Percentiles rank a stretch among this genome's conserved stretches.
These are phyloP conservation scores for Sisor rabdophorus DNA, from an alignment of 2,113 vertebrate genomes.

Conservation along the genomic window DNA sequence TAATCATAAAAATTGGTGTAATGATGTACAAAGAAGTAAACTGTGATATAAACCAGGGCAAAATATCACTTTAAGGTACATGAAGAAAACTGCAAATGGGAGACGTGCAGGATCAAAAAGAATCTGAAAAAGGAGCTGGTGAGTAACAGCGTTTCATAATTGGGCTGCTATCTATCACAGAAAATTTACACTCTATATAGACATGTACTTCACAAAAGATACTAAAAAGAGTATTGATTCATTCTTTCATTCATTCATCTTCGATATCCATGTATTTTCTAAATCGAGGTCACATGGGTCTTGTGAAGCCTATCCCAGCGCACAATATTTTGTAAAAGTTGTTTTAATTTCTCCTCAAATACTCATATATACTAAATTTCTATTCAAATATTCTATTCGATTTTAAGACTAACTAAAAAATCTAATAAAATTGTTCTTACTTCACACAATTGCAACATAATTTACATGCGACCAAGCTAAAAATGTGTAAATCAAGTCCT, in stretches of 20 bases:
- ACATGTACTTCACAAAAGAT: neutral
- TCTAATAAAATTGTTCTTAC: neutral
- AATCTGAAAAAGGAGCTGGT: conserved; percentile 25
- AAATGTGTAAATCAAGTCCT: conserved; percentile 9
- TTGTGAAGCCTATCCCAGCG: too few species aligned
- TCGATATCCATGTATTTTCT: too few species aligned
- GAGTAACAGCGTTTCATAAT: conserved; percentile 4
- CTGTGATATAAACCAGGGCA: neutral
- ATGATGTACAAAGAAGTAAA: neutral
- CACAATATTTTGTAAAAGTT: too few species aligned
- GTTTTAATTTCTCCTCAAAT: too few species aligned
- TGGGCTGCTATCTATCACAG: neutral
- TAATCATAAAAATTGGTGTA: neutral
- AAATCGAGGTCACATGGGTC: too few species aligned
- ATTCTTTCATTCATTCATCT: too few species aligned
- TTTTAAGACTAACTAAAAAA: neutral
- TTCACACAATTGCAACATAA: neutral
- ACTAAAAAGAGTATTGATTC: too few species aligned
- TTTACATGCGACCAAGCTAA: too few species aligned
- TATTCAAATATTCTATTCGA: neutral
- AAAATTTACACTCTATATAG: neutral
- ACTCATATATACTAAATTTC: too few species aligned
- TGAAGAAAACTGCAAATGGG: neutral
- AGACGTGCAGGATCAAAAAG: conserved; percentile 48
- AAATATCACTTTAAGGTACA: conserved; percentile 4